These are phyloP conservation scores for Phlogophora meticulosa DNA, from an alignment of 2,888 invertebrate genomes.

Conservation along the genomic window DNA sequence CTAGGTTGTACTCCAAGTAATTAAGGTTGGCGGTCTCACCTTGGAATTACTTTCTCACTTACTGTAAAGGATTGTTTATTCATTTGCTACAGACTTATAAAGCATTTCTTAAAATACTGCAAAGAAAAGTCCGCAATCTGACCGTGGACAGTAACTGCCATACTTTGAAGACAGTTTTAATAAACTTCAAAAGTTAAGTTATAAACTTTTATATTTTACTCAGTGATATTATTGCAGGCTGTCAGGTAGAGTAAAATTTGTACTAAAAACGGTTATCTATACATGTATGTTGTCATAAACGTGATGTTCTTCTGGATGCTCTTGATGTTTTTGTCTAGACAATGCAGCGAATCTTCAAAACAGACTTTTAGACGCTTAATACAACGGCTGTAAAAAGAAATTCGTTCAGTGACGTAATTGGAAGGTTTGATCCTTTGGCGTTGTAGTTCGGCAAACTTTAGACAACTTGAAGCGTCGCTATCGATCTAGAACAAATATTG, in stretches of 20 bases:
- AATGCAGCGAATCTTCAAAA: conserved; percentile 64
- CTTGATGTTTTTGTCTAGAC: conserved; percentile 71
- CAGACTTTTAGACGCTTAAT: conserved; percentile 66
- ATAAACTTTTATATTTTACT: conserved; percentile 22
- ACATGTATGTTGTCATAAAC: conserved; percentile 21
- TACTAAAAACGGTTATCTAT: conserved; percentile 23
- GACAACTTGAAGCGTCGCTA: conserved; percentile 57
- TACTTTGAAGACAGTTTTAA: conserved; percentile 15
- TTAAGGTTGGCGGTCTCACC: conserved; percentile 27
- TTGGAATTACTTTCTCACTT: conserved; percentile 6
- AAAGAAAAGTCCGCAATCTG: neutral
- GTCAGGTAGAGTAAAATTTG: conserved; percentile 20
- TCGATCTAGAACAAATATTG: conserved; percentile 72
- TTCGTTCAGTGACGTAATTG: conserved; percentile 64
- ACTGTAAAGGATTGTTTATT: neutral
- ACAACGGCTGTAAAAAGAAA: conserved; percentile 66
- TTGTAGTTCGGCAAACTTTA: conserved; percentile 64
- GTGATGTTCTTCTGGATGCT: conserved; percentile 54
- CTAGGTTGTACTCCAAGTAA: conserved; percentile 37
- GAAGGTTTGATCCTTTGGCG: conserved; percentile 67
- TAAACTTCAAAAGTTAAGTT: conserved; percentile 27
- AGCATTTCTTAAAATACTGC: conserved; percentile 3
- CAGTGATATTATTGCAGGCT: neutral
- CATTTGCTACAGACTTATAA: neutral
- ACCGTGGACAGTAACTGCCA: conserved; percentile 9